A percentile compares a stretch with the other conserved stretches of the same genome.
Evolutionary conservation across 2,113 vertebrate genomes (phyloP).

Genomic region (Montifringilla adamsi): DNA sequence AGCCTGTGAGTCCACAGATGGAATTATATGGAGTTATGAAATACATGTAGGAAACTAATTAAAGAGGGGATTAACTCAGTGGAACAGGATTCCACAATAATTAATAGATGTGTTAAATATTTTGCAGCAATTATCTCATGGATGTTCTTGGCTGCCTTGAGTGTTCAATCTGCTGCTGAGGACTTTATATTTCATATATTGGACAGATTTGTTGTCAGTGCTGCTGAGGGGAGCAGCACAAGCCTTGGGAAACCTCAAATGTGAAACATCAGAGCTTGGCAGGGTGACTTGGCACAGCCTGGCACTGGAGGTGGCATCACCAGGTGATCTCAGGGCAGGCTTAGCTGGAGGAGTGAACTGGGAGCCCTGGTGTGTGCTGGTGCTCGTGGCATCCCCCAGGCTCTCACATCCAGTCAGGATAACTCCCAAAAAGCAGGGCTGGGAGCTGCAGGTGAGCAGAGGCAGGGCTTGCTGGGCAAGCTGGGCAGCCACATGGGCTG

Average conservation of each 20-base stretch:
- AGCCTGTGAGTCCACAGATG: not conserved
- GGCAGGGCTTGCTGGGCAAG: not conserved
- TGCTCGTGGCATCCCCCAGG: fast-evolving
- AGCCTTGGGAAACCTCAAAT: not conserved
- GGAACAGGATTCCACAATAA: slow-evolving; percentile 28
- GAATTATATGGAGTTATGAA: not conserved
- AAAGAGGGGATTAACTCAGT: slow-evolving; percentile 6
- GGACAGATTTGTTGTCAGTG: not conserved
- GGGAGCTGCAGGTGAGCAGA: not conserved
- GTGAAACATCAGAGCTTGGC: not conserved
- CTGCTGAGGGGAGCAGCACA: not conserved
- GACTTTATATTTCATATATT: not conserved
- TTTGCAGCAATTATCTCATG: not conserved
- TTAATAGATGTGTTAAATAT: slow-evolving; percentile 28
- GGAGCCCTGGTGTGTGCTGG: not conserved
- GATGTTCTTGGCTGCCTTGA: not conserved
- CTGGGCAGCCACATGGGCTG: not conserved
- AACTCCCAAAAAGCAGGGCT: not conserved
- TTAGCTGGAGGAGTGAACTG: fast-evolving
- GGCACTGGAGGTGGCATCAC: not conserved
- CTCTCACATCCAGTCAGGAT: fast-evolving
- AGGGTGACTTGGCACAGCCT: not conserved
- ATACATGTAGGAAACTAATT: slow-evolving; percentile 18
- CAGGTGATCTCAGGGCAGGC: not conserved
- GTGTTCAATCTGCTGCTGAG: not conserved